Base-by-base conservation (phyloP, 2,888 invertebrate species). In the Anodontia alba region DNA sequence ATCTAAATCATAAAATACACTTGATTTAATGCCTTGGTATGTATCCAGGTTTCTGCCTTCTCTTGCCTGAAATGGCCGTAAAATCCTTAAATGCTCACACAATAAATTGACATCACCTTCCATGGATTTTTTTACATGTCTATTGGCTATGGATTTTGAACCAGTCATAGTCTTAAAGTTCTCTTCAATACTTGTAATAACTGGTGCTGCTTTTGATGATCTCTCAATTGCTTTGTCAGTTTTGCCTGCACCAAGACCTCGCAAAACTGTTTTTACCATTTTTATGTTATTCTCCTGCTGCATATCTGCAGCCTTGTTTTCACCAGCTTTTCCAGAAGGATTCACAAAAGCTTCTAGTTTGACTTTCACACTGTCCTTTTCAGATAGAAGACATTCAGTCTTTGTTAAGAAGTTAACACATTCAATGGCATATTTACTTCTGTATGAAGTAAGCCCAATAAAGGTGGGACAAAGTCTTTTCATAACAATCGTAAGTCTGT, bases 201-300 rank as follows among this genome's bases (percentile, higher is more conserved):
- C 76, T 43, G 80, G 76, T 36, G 73, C 80, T 23, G 80, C 80
- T 43, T 80, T 81, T 23, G 81, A 81, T 8, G 57, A 17, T 43
- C 76, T 42, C 33, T 57, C 26, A 38, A 81, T 74, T 8, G 81
- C 73, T 46, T 81, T 76, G 38, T 82, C 78, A 1, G 77, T 79
- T 66, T 82, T 82, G 12, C 76, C 78, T 33, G 75, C 51, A 46
- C 83, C 83, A 31, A 83, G 69, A 20, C 78, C 76, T 20, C 73
- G 38, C 1, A 78, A 80, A 8, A 78, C 49, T 29, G 75, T 33
- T 66, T 84, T 83, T 15, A 80, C 62, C 20, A 71, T 36, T 51
- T 70, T 76, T 17, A 80, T 80, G 15, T 83, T 66, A 71, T 78
- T 78, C 51, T 81, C 81, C 26, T 78, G 74, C 26, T 79, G 79